Evolutionary conservation across 2,888 invertebrate genomes (phyloP), one percentile per base, ranked within the genome.

Genomic region (Dicyrtoma fusca): DNA sequence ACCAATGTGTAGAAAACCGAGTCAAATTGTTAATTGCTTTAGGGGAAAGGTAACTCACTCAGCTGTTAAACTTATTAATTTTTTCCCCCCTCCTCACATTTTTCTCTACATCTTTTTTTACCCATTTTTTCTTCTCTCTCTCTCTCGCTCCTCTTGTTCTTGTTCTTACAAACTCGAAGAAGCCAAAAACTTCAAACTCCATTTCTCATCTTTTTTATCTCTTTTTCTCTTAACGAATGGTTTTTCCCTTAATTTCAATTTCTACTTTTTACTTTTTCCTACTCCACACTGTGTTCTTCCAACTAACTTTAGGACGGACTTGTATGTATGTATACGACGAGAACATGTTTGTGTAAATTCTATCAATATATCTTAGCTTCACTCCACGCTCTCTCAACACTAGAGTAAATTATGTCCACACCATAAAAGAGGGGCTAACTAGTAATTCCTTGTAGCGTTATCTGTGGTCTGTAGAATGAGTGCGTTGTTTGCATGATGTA

Each of bases 1-100:
- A 71, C 71, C 71, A 71, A 71, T 64, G 64, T 64, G 71, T 49
- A 53, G 71, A 71, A 68, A 69, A 59, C 45, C 69, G 69, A 69
- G 69, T 61, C 69, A 21, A 69, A 69, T 69, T 57, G 47, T 45
- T 69, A 69, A 69, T 69, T 69, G 69, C 69, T 65, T 23, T 49
- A 51, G 65, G 65, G 65, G 65, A 65, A 65, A 65, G 65, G 65
- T 49, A 65, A 65, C 51, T 65, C 26, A 45, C 51, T 65, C 26
- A 45, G 44, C 63, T 63, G 63, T 63, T 63, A 65, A 65, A 65
- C 51, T 65, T 65, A 65, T 65, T 51, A 51, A 65, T 51, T 65
- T 65, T 65, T 62, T 65, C 11, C 51, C 51, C 17, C 49, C 44
- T 64, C 23, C 64, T 47, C 64, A 64, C 25, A 11, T 65, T 47